Base-by-base conservation (phyloP, 2,888 invertebrate species). In the Lithophane ornitopus region DNA sequence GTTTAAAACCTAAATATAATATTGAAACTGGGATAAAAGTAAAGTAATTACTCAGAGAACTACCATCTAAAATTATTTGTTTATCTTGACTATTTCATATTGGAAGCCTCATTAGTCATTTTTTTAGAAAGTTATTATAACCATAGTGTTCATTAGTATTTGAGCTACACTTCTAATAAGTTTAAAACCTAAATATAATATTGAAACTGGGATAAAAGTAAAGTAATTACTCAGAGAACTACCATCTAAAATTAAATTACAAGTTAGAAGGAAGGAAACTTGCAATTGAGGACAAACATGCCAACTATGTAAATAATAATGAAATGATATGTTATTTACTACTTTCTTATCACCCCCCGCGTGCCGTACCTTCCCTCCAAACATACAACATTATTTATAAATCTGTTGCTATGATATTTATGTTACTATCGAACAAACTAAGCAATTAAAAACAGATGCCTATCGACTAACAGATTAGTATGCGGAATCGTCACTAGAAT, bases 371-470 rank as follows among this genome's bases (percentile, higher is more conserved):
- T 62, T 4, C 49, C 80, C 63, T 44, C 26, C 22, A 70, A 78
- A 63, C 82, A 77, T 49, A 78, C 77, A 79, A 69, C 26, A 70
- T 62, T 77, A 85, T 86, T 86, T 89, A 91, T 89, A 88, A 86
- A 89, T 78, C 85, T 26, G 89, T 90, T 89, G 83, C 87, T 83
- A 86, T 39, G 84, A 78, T 77, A 69, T 80, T 68, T 73, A 69
- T 62, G 39, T 74, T 22, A 74, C 59, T 77, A 85, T 72, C 72
- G 74, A 82, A 70, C 52, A 28, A 78, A 69, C 65, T 63, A 52
- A 9, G 54, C n/a, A 59, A 75, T 74, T 66, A 67, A 75, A 80
- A 79, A 76, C 67, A 84, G 67, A 85, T 58, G 70, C 70, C 49
- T 63, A 75, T 58, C 73, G 61, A 67, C 39, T 34, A 34, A 66